A percentile compares a stretch with the other conserved stretches of the same genome.
phyloP scores from a whole-genome alignment of 2,113 vertebrate genomes.

The Alaudala cheleensis region DNA sequence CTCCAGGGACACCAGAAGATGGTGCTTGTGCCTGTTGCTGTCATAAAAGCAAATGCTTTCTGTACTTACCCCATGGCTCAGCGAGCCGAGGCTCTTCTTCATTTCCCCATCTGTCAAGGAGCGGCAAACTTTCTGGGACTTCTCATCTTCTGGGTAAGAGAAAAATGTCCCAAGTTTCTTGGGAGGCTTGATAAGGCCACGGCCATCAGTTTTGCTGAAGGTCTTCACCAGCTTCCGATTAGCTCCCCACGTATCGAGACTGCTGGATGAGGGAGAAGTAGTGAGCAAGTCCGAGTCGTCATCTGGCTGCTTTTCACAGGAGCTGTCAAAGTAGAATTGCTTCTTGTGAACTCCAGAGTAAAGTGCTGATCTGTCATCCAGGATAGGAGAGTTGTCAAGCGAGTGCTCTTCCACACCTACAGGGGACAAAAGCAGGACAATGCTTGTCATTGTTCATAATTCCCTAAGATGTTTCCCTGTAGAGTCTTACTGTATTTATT shows the following conservation, averaged over 20 bases:
- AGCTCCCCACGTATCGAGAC: conserved; percentile 87
- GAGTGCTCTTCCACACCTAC: conserved; percentile 80
- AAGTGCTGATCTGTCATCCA: conserved; percentile 87
- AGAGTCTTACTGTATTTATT: background rate
- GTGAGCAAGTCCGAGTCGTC: conserved; percentile 85
- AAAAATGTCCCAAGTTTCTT: conserved; percentile 93
- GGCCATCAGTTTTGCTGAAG: conserved; percentile 85
- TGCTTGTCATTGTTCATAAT: background rate
- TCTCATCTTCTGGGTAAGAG: conserved; percentile 88
- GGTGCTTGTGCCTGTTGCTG: conserved; percentile 86
- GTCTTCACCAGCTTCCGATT: conserved; percentile 92
- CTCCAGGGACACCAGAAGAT: conserved; percentile 89
- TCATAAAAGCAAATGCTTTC: conserved; percentile 89
- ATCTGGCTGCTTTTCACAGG: conserved; percentile 84
- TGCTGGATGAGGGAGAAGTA: conserved; percentile 89
- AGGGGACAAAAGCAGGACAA: background rate
- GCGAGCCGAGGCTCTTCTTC: conserved; percentile 87
- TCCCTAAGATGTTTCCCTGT: background rate
- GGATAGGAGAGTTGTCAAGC: conserved; percentile 77
- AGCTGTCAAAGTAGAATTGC: conserved; percentile 78
- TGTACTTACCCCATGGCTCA: conserved; percentile 98
- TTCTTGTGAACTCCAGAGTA: conserved; percentile 95
- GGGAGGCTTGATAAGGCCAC: conserved; percentile 89
- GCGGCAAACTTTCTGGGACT: conserved; percentile 87
- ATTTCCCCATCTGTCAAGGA: conserved; percentile 92